Base-by-base conservation (phyloP, 2,797 vertebrate genomes). In the Acanthurus tractus region DNA sequence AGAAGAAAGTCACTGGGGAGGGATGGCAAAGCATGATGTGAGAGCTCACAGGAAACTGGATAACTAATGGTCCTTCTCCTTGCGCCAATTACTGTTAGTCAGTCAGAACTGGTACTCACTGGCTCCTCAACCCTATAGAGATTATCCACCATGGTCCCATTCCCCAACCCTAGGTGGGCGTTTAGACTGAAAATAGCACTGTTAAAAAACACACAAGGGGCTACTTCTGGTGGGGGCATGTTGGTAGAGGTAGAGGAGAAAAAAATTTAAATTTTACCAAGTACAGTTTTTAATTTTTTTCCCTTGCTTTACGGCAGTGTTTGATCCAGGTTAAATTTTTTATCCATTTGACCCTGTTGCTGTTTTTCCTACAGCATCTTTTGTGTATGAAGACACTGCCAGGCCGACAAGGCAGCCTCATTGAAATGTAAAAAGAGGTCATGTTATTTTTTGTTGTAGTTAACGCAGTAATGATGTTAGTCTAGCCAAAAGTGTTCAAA, bases 1-100 rank as follows among this genome's bases (percentile, higher is more conserved):
- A 80, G 40, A 70, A 34, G 38, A 40, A 67, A 54, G 54, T 58
- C 62, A 17, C 59, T 59, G 57, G 79, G 64, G 74, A 75, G 59
- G 42, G 67, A 34, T 63, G 76, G 44, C 49, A 59, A 61, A 58
- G 70, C 42, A 65, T 66, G 76, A 83, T 72, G 56, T 15, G 48
- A 74, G 48, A 45, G 63, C 69, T 85, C 64, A 75, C 68, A 91
- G 77, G 62, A 81, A 85, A 76, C 82, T 63, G 53, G 55, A 25
- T 70, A 89, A 72, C 86, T 90, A 93, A 91, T 88, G 84, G 80
- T 64, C 82, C 78, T 83, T 76, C 49, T 81, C 74, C 58, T 84
- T 74, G 46, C 0, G 0, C 68, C 76, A 87, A 89, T 92, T 89
- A 84, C 58, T 56, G 64, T 70, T 66, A 53, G 46, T 94, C 86